Evolutionary conservation across 2,113 vertebrate genomes (phyloP).

Genomic region (Lampris megalopsis): DNA sequence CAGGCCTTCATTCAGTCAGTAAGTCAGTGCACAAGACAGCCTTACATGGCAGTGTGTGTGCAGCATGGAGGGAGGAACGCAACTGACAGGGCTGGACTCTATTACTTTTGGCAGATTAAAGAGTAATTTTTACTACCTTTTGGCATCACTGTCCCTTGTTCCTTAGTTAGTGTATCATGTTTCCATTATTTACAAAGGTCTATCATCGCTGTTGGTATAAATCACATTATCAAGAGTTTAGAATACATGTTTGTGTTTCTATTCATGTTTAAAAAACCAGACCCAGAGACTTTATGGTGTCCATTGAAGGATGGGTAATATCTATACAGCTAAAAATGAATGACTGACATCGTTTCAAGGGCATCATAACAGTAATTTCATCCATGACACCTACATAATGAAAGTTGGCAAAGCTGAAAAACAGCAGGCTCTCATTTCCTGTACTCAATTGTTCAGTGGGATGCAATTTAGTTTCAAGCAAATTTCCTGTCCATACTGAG

Average conservation of each 20-base stretch:
- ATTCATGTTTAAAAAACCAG: background rate
- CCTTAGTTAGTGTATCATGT: conserved; percentile 50
- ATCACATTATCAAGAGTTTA: conserved; percentile 38
- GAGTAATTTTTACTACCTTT: conserved; percentile 73
- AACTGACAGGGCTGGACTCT: conserved; percentile 48
- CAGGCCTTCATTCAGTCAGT: conserved; percentile 26
- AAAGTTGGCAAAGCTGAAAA: background rate
- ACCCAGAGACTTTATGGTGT: conserved; percentile 3
- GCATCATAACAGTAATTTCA: background rate
- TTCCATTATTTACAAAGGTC: conserved; percentile 74
- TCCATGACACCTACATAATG: background rate
- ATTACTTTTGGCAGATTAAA: conserved; percentile 74
- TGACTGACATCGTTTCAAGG: too few relatives aligned
- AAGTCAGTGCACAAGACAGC: conserved; percentile 64
- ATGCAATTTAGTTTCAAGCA: background rate
- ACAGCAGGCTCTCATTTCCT: background rate
- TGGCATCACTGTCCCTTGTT: conserved; percentile 66
- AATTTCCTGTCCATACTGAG: too few relatives aligned
- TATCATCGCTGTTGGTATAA: conserved; percentile 29
- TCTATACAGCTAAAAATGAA: background rate
- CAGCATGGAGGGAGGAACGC: conserved; percentile 70
- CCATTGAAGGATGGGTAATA: background rate
- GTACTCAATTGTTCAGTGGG: background rate
- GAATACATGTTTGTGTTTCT: background rate
- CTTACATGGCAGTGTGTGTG: conserved; percentile 79